Evolutionary conservation across 2,113 vertebrate genomes (phyloP).

Genomic region (Amia ocellicauda): DNA sequence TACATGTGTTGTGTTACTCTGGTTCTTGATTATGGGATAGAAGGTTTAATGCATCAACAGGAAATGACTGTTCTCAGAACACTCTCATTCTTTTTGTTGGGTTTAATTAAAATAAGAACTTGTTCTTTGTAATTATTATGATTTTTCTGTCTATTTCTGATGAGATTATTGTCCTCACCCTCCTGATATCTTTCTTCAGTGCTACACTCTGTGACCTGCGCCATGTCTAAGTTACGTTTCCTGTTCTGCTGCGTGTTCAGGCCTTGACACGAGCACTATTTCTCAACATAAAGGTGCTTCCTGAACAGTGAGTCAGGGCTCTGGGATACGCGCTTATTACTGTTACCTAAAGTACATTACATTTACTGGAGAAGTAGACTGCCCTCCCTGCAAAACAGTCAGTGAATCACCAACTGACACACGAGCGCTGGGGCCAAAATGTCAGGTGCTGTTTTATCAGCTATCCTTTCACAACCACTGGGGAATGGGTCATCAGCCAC

Average conservation of each 20-base stretch:
- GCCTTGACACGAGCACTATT: constrained; percentile 16
- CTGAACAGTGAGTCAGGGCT: constrained; percentile 15
- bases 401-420: constrained; percentile 70
- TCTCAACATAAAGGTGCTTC: constrained; percentile 47
- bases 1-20: no score
- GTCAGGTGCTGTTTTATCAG: constrained; percentile 78
- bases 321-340: neutral
- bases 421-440: constrained; percentile 55
- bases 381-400: constrained; percentile 62
- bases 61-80: no score
- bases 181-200: no score
- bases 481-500: constrained; percentile 50
- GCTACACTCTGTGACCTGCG: no score
- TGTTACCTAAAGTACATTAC: neutral
- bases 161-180: no score
- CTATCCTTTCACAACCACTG: constrained; percentile 43
- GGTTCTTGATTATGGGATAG: no score
- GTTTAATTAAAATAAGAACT: no score
- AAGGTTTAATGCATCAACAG: no score
- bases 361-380: constrained; percentile 22
- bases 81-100: no score
- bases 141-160: no score
- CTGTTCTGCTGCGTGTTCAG: neutral
- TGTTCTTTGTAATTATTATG: no score
- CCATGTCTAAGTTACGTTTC: no score